Percentiles rank a stretch among this genome's conserved stretches.
Evolutionary conservation across 2,888 invertebrate species (phyloP).

Genomic region (Hypomecis atomaria): DNA sequence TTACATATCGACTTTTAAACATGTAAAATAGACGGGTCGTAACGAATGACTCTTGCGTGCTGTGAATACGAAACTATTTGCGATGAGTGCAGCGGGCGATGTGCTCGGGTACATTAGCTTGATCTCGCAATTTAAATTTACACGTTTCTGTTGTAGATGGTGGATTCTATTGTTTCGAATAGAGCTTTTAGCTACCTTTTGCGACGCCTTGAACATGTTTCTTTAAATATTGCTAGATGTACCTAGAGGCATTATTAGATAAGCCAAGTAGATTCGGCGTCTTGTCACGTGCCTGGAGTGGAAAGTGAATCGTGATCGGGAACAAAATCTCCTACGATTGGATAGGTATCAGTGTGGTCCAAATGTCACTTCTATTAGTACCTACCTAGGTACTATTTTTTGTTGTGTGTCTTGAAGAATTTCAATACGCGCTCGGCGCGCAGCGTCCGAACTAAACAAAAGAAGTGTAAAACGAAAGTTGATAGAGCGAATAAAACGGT

Average conservation of each 20-base stretch:
- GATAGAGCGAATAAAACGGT: constrained; percentile 8
- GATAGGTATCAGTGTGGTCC: constrained; percentile 56
- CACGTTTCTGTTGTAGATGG: constrained; percentile 27
- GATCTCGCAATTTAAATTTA: constrained; percentile 46
- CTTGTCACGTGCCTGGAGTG: constrained; percentile 63
- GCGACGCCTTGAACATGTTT: constrained; percentile 36
- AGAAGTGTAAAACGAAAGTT: constrained; percentile 3
- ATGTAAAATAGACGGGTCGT: constrained; percentile 52
- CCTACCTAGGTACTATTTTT: constrained; percentile 5
- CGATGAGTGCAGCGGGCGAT: constrained; percentile 42
- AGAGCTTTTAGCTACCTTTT: constrained; percentile 17
- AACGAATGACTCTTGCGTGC: constrained; percentile 60
- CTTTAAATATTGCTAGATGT: constrained; percentile 40
- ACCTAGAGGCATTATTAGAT: constrained; percentile 57
- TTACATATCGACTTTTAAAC: constrained; percentile 52
- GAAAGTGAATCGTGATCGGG: constrained; percentile 67
- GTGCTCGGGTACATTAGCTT: constrained; percentile 46
- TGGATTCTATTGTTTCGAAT: constrained; percentile 27
- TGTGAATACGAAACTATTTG: constrained; percentile 56
- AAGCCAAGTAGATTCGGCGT: constrained; percentile 67
- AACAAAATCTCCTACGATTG: constrained; percentile 54
- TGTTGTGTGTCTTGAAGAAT: constrained; percentile 31
- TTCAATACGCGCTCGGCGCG: neutral
- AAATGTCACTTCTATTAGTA: constrained; percentile 47
- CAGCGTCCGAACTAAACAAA: neutral